phyloP scores from a whole-genome alignment of 2,888 invertebrate genomes.

The Eilema sororculum region DNA sequence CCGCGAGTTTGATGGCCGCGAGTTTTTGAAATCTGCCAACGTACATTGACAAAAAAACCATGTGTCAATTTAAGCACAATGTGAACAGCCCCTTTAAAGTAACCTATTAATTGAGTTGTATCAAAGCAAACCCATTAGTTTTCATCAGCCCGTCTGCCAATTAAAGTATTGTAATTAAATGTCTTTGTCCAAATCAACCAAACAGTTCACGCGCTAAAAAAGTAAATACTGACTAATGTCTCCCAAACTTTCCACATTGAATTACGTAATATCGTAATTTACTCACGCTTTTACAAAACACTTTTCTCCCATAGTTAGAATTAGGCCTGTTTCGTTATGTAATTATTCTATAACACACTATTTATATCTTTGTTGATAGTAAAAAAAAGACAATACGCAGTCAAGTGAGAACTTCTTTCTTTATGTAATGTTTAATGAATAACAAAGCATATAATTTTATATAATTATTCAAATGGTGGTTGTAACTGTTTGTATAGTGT shows the following conservation, averaged over 20 bases:
- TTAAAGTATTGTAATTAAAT: slow-evolving; percentile 5
- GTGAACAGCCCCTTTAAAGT: slow-evolving; percentile 7
- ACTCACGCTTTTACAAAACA: slow-evolving; percentile 27
- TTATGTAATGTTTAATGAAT: slow-evolving; percentile 46
- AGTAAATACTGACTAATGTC: neutral
- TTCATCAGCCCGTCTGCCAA: neutral
- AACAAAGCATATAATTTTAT: slow-evolving; percentile 47
- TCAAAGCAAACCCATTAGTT: slow-evolving; percentile 21
- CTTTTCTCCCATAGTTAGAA: slow-evolving; percentile 23
- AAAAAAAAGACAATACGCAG: slow-evolving; percentile 43
- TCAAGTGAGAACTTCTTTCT: slow-evolving; percentile 44
- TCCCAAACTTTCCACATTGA: slow-evolving; percentile 10
- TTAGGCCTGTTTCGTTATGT: slow-evolving; percentile 23
- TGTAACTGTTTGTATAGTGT: slow-evolving; percentile 1
- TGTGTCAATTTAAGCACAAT: no score
- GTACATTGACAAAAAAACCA: neutral
- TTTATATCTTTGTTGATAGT: slow-evolving; percentile 13
- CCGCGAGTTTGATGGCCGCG: no score
- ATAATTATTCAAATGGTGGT: slow-evolving; percentile 46
- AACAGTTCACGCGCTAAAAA: slow-evolving; percentile 6
- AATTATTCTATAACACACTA: slow-evolving; percentile 29
- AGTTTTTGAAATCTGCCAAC: no score
- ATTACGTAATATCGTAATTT: slow-evolving; percentile 19
- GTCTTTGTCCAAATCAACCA: slow-evolving; percentile 14
- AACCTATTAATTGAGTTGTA: neutral